Percentiles rank a stretch among this genome's conserved stretches.
phyloP scores from a whole-genome alignment of 2,888 invertebrate species.

The Ochropacha duplaris region DNA sequence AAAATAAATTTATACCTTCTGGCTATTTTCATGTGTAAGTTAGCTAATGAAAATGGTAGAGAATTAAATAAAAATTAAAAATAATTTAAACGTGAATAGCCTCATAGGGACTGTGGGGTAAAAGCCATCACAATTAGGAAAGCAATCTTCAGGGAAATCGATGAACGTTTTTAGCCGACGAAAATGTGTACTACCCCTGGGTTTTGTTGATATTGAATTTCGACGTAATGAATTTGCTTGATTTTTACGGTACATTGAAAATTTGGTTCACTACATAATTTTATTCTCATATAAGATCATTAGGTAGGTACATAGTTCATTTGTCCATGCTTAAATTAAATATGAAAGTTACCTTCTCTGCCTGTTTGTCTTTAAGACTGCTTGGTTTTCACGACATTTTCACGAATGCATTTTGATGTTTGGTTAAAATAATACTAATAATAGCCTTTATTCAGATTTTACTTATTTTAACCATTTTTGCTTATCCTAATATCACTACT shows the following conservation, averaged over 20 bases:
- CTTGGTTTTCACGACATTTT: no score
- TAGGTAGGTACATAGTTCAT: no score
- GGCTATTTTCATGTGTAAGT: neutral
- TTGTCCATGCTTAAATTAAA: no score
- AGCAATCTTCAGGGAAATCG: slow-evolving; percentile 39
- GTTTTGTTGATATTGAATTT: neutral
- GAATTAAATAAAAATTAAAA: neutral
- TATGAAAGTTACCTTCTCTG: no score
- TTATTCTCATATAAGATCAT: no score
- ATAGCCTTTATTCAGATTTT: no score
- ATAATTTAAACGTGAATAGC: neutral
- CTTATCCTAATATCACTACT: no score
- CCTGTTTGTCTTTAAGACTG: no score
- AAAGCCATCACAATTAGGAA: slow-evolving; percentile 32
- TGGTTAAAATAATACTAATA: no score
- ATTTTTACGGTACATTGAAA: neutral
- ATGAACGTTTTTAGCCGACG: slow-evolving; percentile 14
- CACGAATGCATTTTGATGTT: no score
- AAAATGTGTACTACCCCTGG: neutral
- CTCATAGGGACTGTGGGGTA: neutral
- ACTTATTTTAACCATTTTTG: no score
- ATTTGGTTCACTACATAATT: neutral
- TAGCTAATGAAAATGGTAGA: neutral
- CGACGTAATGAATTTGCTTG: neutral
- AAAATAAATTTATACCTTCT: neutral